These are phyloP conservation scores for Gari tellinella DNA, from an alignment of 2,888 invertebrate genomes.

Conservation along the genomic window DNA sequence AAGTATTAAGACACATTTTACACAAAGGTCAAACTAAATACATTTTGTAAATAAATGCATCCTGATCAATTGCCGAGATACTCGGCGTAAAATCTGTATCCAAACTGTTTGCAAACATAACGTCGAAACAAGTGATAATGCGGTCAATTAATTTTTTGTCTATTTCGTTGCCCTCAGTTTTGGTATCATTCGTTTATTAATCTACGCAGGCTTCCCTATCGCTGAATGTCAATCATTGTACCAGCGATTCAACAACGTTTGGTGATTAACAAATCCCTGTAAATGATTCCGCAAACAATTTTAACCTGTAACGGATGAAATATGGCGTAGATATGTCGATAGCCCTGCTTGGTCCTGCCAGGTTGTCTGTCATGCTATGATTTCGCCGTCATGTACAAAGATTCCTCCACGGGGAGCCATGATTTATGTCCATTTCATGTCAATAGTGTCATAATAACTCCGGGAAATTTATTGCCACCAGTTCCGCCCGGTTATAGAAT, in stretches of 20 bases:
- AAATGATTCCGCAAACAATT: conserved; percentile 44
- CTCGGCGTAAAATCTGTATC: too few relatives aligned
- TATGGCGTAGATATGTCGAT: conserved; percentile 47
- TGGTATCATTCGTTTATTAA: not conserved
- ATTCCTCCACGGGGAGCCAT: conserved; percentile 36
- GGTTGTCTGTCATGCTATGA: conserved; percentile 52
- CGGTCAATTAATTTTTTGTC: too few relatives aligned
- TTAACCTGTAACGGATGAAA: conserved; percentile 46
- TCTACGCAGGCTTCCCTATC: not conserved
- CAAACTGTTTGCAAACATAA: too few relatives aligned
- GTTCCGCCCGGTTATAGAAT: conserved; percentile 49
- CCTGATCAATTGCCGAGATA: too few relatives aligned
- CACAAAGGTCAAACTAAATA: too few relatives aligned
- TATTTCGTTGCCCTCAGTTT: too few relatives aligned
- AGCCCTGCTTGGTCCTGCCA: conserved; percentile 27
- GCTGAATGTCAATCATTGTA: conserved; percentile 29
- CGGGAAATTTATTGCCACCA: conserved; percentile 47
- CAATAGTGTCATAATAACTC: conserved; percentile 60
- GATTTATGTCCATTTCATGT: conserved; percentile 59
- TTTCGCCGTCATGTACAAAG: conserved; percentile 27
- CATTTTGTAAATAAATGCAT: too few relatives aligned
- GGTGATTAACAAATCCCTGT: conserved; percentile 23
- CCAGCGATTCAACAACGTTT: conserved; percentile 4
- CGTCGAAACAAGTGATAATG: too few relatives aligned
- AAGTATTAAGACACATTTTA: too few relatives aligned